A percentile compares a stretch with the other conserved stretches of the same genome.
phyloP scores from a whole-genome alignment of 2,113 vertebrate genomes.

The Agelaius phoeniceus region DNA sequence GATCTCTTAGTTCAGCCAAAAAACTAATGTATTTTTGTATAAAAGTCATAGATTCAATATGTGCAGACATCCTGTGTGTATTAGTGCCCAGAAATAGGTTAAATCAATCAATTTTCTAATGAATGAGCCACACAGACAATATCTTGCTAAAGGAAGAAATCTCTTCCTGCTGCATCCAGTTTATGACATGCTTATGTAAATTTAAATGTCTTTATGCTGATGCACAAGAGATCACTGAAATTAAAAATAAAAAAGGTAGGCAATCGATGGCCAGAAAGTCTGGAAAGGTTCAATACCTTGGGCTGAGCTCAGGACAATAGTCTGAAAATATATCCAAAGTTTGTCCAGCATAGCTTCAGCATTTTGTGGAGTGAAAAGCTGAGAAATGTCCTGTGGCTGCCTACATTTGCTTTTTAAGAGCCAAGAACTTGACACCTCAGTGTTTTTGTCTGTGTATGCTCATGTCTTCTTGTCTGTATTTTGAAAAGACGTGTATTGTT shows the following conservation, averaged over 20 bases:
- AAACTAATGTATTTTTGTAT: background rate
- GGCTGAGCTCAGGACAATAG: background rate
- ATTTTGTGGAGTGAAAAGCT: background rate
- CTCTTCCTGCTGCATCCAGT: background rate
- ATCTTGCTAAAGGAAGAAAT: background rate
- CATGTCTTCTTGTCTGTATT: background rate
- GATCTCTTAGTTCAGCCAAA: background rate
- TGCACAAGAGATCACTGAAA: background rate
- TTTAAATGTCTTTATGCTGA: background rate
- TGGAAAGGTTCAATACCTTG: background rate
- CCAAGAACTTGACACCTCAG: background rate
- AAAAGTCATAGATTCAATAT: background rate
- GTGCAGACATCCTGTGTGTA: background rate
- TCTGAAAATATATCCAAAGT: background rate
- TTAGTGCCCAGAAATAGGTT: background rate
- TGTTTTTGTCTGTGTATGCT: background rate
- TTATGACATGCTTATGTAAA: background rate
- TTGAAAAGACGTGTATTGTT: background rate
- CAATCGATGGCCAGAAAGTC: fast-evolving
- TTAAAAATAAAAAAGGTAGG: background rate
- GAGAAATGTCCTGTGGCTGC: background rate
- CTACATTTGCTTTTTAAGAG: background rate
- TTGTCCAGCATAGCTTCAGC: background rate
- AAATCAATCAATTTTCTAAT: background rate
- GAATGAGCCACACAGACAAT: background rate